Base-by-base conservation (phyloP, 2,113 vertebrate species). In the Bungarus multicinctus region DNA sequence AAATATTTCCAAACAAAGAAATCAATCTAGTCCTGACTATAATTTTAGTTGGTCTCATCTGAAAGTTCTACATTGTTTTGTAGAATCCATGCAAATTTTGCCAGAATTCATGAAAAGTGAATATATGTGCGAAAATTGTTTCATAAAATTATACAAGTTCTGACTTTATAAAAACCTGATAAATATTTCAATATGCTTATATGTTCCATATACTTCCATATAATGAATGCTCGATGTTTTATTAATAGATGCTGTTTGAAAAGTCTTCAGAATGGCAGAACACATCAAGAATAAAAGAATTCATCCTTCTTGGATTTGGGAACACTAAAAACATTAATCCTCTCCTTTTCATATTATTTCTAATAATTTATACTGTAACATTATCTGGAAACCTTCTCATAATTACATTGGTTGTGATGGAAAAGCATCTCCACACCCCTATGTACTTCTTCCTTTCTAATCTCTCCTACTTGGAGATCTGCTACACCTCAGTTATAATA, bases 281-380 rank as follows among this genome's bases (percentile, higher is more conserved):
- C 34, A 90, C 92, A 93, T 95, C 94, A 2, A 27, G 52, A 1
- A 23, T 94, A 22, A 88, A 43, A 7, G 93, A 95, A 34, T 95
- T 96, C 85, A 90, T 95, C n/a, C 94, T 97, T 34, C 60, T 2
- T 85, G 94, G 96, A 90, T 95, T 97, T 74, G 94, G 95, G 18
- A 95, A 95, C 3, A 45, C 47, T 9, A 4, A 22, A 43, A 86
- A 95, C 25, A 20, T 96, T n/a, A 96, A 96, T 55, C 81, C 93
- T 91, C 92, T 88, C 30, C 92, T 97, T 11, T 97, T 96, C 50
- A 8, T 95, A 30, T 34, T 90, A 8, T 94, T 96, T 92, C 92
- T 91, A 1, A 6, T 90, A 64, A 95, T 96, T 87, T 97, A 96
- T 23, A 23, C 91, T 50, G 91, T 95, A 85, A 96, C 91, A 11